These are phyloP conservation scores for Automeris io DNA, from an alignment of 2,888 invertebrate genomes.

Conservation along the genomic window DNA sequence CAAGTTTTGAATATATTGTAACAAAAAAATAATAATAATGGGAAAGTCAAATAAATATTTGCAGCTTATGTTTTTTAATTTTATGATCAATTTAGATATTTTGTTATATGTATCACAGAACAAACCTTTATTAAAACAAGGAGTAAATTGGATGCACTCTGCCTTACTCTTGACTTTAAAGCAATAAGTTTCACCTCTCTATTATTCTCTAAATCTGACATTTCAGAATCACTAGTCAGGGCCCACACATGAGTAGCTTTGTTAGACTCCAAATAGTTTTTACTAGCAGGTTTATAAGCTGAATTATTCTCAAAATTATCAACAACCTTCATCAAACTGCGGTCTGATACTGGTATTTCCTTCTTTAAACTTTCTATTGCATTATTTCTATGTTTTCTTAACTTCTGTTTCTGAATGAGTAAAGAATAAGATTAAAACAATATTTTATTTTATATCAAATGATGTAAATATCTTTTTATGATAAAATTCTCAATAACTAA, in stretches of 20 bases:
- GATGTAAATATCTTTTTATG: too few species aligned
- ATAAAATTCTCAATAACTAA: background rate
- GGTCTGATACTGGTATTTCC: conserved; percentile 63
- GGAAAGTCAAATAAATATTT: background rate
- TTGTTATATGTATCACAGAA: too few species aligned
- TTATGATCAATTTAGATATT: background rate
- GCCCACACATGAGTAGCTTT: conserved; percentile 45
- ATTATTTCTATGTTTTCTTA: conserved; percentile 65
- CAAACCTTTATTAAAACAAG: conserved; percentile 76
- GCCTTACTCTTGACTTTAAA: conserved; percentile 79
- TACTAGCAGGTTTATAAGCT: conserved; percentile 55
- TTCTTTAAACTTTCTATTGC: conserved; percentile 65
- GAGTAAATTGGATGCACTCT: conserved; percentile 80
- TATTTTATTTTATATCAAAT: too few species aligned
- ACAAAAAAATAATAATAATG: too few species aligned
- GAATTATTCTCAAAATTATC: conserved; percentile 56
- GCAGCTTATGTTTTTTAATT: background rate
- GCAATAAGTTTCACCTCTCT: conserved; percentile 66
- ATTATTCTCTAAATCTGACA: conserved; percentile 79
- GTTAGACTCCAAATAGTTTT: conserved; percentile 49
- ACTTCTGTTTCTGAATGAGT: conserved; percentile 59
- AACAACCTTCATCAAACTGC: conserved; percentile 59
- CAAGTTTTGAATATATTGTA: too few species aligned
- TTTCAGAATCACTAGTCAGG: conserved; percentile 81
- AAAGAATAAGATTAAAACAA: background rate